A percentile compares a stretch with the other conserved stretches of the same genome.
Conservation (phyloP, 1,140 invertebrate species). For the Meloidogyne floridensis region DNA sequence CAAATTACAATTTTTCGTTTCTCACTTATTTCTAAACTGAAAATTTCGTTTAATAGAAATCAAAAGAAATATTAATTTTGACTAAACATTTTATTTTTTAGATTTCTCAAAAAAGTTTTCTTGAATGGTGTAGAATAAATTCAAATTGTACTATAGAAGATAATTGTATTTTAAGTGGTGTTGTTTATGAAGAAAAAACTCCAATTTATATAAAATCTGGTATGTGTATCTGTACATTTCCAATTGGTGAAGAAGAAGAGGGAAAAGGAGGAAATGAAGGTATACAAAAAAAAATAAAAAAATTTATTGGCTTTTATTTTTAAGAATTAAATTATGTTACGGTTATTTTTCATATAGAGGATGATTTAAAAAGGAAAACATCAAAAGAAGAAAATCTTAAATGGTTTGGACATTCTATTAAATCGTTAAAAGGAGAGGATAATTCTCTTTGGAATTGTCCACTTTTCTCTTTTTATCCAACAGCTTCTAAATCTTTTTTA, state of each 20-base stretch:
- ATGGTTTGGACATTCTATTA: conserved; percentile 26
- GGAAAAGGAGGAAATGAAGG: background rate
- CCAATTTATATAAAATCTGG: background rate
- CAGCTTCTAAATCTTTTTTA: conserved; percentile 6
- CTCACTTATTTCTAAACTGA: too few species aligned
- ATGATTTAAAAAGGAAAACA: conserved; percentile 17
- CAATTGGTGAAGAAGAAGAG: background rate
- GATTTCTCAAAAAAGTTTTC: conserved; percentile 23
- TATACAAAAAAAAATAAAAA: background rate
- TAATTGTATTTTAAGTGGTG: conserved; percentile 23
- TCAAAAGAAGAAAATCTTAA: background rate
- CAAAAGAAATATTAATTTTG: too few species aligned
- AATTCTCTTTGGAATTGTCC: conserved; percentile 27
- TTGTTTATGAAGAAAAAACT: conserved; percentile 13
- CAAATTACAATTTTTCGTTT: too few species aligned
- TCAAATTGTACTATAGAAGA: conserved; percentile 23
- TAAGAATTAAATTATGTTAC: conserved; percentile 10
- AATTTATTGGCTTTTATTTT: background rate
- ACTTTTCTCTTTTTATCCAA: conserved; percentile 18
- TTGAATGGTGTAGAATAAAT: conserved; percentile 29
- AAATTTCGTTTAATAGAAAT: too few species aligned
- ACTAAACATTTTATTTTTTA: background rate
- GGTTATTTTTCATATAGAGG: conserved; percentile 18
- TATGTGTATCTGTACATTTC: conserved; percentile 18
- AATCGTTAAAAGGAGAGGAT: background rate